Base-by-base conservation (phyloP, 2,797 vertebrate genomes). In the Nyctibius grandis region DNA sequence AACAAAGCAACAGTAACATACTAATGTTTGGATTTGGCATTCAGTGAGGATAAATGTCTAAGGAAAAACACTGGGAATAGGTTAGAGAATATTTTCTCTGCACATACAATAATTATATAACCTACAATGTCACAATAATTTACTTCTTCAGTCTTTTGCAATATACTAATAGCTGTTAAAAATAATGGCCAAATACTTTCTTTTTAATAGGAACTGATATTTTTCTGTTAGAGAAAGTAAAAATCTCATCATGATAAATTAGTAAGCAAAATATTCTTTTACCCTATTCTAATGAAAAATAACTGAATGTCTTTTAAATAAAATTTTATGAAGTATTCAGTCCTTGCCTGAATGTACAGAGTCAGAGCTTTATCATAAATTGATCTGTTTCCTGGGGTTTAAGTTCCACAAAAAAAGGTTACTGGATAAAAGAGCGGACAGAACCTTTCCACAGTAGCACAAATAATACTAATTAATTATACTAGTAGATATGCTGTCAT, bases 401-500 rank as follows among this genome's bases (percentile, higher is more conserved):
- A 85, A 95, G 29, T 15, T 77, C 31, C 48, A 69, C 6, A 45
- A 56, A 60, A 87, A 40, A 81, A 25, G 25, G 91, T 67, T 59
- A 48, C 54, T 57, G 70, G 40, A 15, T 76, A 53, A 85, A 38
- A 74, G 31, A 88, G 34, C 29, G 88, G 63, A 86, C 42, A 87
- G 51, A 88, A 63, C 61, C 36, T 91, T 85, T 61, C 64, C 75
- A 48, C 3, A 56, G 34, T 13, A 59, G 44, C 56, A 78, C 48
- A 85, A 95, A 95, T 82, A 93, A 60, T 68, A 54, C n/a, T 40
- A 70, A 23, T 48, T 96, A 90, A 95, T 97, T 91, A 73, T 56
- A 70, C 22, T 51, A 67, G 51, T 83, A 42, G 60, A 83, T 53
- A 81, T 14, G n/a, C 59, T 91, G 85, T 85, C 56, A 40, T 63